These are phyloP conservation scores for Apis florea DNA, from an alignment of 1,140 invertebrate genomes.

Conservation along the genomic window DNA sequence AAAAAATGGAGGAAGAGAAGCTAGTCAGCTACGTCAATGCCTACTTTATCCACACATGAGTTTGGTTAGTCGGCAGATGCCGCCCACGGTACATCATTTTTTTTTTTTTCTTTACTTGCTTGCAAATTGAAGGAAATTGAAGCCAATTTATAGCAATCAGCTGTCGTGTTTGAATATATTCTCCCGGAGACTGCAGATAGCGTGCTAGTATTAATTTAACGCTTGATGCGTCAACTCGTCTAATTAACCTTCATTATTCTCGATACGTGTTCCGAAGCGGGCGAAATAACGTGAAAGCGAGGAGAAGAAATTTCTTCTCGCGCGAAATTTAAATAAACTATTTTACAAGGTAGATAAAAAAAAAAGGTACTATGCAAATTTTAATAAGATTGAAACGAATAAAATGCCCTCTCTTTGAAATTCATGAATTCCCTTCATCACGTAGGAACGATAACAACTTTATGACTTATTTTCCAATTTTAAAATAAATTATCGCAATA, in stretches of 20 bases:
- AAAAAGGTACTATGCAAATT: background rate
- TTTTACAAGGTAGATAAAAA: background rate
- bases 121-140: slow-evolving; percentile 69
- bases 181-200: slow-evolving; percentile 38
- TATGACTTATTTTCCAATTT: background rate
- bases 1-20: too few relatives aligned
- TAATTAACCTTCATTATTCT: slow-evolving; percentile 66
- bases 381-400: background rate
- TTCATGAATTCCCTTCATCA: background rate
- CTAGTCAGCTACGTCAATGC: background rate
- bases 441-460: background rate
- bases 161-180: slow-evolving; percentile 50
- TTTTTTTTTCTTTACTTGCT: background rate
- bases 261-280: slow-evolving; percentile 45
- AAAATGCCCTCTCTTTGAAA: background rate
- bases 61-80: slow-evolving; percentile 45
- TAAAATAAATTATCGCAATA: background rate
- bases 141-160: slow-evolving; percentile 73
- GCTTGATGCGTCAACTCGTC: slow-evolving; percentile 55
- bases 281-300: slow-evolving; percentile 13
- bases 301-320: background rate
- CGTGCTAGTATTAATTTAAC: slow-evolving; percentile 63
- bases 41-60: slow-evolving; percentile 3
- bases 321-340: background rate
- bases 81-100: slow-evolving; percentile 46